A percentile compares a stretch with the other conserved stretches of the same genome.
Conservation (phyloP, 2,113 vertebrate genomes). For the Nicator chloris region DNA sequence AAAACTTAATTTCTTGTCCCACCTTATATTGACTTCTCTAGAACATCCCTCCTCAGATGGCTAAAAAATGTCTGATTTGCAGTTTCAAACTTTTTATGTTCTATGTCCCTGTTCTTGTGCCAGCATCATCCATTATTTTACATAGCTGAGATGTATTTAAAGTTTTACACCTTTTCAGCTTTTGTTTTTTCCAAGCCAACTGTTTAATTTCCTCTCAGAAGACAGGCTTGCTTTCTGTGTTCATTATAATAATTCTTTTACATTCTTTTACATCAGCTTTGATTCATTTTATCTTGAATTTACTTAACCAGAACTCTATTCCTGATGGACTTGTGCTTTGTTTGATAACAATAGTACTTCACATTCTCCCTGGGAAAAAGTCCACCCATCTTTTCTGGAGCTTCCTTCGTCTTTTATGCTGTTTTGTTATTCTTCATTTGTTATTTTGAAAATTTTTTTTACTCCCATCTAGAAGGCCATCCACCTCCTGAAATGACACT, state of each 20-base stretch:
- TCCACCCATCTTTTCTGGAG: not conserved
- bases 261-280: not conserved
- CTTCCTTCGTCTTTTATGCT: not conserved
- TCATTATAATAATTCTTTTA: not conserved
- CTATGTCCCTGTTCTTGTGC: not conserved
- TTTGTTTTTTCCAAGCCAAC: not conserved
- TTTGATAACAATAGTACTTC: not conserved
- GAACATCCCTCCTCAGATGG: not conserved
- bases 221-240: not conserved
- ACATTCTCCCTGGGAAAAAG: not conserved
- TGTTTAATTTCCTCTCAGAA: not conserved
- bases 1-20: not conserved
- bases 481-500: not conserved
- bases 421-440: not conserved
- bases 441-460: not conserved
- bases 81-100: not conserved
- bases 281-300: not conserved
- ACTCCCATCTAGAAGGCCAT: not conserved
- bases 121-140: not conserved
- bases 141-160: not conserved
- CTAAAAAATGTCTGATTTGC: not conserved
- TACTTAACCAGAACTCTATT: not conserved
- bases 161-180: not conserved
- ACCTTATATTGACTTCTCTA: not conserved
- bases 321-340: not conserved